Evolutionary conservation across 2,113 vertebrate genomes (phyloP).

Genomic region (Psilopsiagon aymara): DNA sequence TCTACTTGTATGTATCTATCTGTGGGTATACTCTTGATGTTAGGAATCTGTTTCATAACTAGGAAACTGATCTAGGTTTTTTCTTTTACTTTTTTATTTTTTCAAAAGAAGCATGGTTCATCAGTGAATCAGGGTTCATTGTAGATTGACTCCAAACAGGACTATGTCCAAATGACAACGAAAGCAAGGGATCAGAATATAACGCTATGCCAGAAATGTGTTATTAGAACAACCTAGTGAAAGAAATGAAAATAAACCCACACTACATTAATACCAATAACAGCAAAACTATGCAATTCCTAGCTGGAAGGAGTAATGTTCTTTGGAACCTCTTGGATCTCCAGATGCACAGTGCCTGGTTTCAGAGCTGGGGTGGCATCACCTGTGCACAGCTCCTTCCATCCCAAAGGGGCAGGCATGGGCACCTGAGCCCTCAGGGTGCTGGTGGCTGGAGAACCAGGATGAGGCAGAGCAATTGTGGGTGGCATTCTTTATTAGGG

Average conservation of each 20-base stretch:
- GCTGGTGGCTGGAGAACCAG: not conserved
- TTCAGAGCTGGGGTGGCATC: not conserved
- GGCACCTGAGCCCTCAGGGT: not conserved
- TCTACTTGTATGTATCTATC: not conserved
- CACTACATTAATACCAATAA: not conserved
- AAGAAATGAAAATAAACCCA: not conserved
- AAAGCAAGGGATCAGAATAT: not conserved
- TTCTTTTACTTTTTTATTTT: not conserved
- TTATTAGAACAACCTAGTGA: not conserved
- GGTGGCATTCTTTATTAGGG: not conserved
- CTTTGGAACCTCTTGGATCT: not conserved
- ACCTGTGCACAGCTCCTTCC: not conserved
- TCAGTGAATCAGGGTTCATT: not conserved
- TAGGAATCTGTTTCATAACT: not conserved
- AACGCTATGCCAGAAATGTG: not conserved
- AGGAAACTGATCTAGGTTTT: not conserved
- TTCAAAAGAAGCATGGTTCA: not conserved
- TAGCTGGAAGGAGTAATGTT: not conserved
- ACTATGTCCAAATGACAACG: not conserved
- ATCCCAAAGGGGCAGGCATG: not conserved
- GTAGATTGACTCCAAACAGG: not conserved
- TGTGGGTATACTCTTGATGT: not conserved
- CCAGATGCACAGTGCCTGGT: not conserved
- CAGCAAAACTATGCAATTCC: not conserved
- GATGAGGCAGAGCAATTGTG: accelerated